Conservation (phyloP, 2,888 invertebrate genomes). For the Rosalia funebris region DNA sequence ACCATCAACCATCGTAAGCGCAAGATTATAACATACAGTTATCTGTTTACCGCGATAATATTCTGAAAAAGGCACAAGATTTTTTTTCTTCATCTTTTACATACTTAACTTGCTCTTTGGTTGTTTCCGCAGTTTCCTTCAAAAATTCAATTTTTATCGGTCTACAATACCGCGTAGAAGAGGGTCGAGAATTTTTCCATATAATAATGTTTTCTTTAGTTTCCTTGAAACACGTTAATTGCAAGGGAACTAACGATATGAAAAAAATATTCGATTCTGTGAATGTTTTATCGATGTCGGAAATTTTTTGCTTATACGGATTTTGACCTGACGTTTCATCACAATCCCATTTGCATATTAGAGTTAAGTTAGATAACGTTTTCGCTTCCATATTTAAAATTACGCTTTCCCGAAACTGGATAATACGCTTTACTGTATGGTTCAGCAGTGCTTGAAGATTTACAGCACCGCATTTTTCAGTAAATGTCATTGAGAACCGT, state of each 20-base stretch:
- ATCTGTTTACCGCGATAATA: too few relatives aligned
- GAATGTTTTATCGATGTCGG: neutral
- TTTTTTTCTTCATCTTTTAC: too few relatives aligned
- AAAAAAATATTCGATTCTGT: neutral
- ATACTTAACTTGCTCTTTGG: too few relatives aligned
- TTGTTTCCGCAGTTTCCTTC: too few relatives aligned
- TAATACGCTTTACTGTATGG: neutral
- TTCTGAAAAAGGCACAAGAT: too few relatives aligned
- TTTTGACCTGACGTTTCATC: neutral
- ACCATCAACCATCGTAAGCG: too few relatives aligned
- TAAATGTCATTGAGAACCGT: neutral
- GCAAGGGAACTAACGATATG: too few relatives aligned
- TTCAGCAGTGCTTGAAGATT: neutral
- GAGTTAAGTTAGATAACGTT: neutral
- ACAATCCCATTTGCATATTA: neutral
- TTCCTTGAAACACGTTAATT: neutral
- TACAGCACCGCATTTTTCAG: neutral
- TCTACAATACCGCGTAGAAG: too few relatives aligned
- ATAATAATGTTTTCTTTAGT: neutral
- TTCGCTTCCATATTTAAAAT: neutral
- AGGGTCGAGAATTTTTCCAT: neutral
- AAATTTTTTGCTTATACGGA: neutral
- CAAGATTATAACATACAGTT: too few relatives aligned
- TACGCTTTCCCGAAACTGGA: neutral
- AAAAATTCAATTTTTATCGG: too few relatives aligned